Evolutionary conservation across 2,113 vertebrate species (phyloP).

Genomic region (Drymodes brunneopygia): DNA sequence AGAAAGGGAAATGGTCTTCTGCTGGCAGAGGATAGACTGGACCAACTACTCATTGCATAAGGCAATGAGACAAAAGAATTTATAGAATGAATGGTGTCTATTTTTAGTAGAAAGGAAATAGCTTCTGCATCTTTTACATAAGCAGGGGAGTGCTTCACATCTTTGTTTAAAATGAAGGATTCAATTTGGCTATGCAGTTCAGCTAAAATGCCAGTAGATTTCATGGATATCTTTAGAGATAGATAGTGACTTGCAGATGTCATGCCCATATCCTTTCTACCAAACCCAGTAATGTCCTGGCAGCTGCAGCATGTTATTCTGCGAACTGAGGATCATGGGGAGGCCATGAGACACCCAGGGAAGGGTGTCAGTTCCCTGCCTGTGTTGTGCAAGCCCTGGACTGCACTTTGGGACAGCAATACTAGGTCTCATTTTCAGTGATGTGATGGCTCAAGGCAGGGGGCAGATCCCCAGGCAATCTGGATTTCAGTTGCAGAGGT

Average conservation of each 20-base stretch:
- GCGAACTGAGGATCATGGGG: fast-evolving
- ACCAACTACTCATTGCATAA: neutral
- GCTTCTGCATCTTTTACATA: neutral
- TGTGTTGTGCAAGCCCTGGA: neutral
- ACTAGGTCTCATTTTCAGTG: neutral
- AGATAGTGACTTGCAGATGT: neutral
- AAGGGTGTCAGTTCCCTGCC: neutral
- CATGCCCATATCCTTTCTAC: neutral
- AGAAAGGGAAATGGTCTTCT: neutral
- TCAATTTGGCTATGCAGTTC: neutral
- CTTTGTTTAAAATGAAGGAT: neutral
- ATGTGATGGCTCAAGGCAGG: neutral
- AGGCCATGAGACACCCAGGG: neutral
- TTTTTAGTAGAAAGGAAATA: neutral
- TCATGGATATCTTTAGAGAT: neutral
- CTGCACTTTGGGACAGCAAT: neutral
- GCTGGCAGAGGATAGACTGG: neutral
- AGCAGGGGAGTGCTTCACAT: neutral
- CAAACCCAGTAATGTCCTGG: neutral
- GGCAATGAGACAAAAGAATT: neutral
- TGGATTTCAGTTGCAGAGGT: constrained; percentile 10
- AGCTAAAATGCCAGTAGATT: neutral
- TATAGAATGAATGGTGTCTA: neutral
- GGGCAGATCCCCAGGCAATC: neutral
- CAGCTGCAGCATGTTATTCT: neutral